These are phyloP conservation scores for Cyrtonyx montezumae DNA, from an alignment of 2,113 vertebrate species.

Conservation along the genomic window DNA sequence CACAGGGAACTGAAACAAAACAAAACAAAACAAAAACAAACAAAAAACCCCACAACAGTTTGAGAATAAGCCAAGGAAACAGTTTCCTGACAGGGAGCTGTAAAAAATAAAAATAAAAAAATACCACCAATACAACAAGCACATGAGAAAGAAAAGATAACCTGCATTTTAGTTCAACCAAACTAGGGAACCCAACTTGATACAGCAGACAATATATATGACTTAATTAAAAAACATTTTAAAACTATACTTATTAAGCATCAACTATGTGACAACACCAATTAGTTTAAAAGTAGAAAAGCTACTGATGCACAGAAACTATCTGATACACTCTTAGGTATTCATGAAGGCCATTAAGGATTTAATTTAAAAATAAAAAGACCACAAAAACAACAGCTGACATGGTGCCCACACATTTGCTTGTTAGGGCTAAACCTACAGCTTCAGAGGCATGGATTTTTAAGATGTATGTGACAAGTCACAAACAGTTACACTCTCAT, in stretches of 20 bases:
- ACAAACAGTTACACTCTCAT: background rate
- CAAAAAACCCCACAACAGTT: background rate
- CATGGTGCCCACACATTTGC: accelerated
- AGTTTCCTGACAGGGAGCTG: background rate
- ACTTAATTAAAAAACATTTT: background rate
- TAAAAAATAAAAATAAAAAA: background rate
- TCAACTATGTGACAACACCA: background rate
- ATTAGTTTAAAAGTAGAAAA: background rate
- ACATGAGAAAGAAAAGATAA: background rate
- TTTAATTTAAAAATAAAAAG: background rate
- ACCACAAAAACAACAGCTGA: background rate
- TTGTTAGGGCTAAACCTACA: background rate
- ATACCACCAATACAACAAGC: background rate
- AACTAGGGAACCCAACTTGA: background rate
- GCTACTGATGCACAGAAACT: background rate
- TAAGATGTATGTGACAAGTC: background rate
- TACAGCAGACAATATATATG: background rate
- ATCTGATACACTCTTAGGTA: background rate
- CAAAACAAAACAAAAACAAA: too few relatives aligned
- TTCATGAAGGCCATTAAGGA: background rate
- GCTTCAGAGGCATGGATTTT: background rate
- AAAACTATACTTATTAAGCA: background rate
- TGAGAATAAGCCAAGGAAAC: background rate
- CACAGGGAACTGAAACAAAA: background rate
- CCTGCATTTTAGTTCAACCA: background rate